phyloP scores from a whole-genome alignment of 2,888 invertebrate genomes.

The Drosophila differens region DNA sequence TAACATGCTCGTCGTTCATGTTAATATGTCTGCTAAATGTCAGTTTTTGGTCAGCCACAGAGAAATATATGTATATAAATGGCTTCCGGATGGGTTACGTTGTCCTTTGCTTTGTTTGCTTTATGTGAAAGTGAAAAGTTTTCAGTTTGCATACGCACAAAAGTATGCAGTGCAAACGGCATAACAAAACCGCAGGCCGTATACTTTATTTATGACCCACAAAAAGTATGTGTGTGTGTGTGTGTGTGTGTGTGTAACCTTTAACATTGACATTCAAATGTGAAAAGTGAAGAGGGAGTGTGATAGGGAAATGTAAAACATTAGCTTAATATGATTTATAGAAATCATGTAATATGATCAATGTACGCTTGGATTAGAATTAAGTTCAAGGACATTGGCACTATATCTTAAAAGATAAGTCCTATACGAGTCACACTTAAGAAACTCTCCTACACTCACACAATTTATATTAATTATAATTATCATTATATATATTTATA shows the following conservation, averaged over 20 bases:
- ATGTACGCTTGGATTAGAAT: neutral
- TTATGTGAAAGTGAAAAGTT: slow-evolving; percentile 55
- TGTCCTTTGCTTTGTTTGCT: slow-evolving; percentile 17
- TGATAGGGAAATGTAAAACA: neutral
- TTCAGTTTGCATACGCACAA: slow-evolving; percentile 27
- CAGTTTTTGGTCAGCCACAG: slow-evolving; percentile 52
- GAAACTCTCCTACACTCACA: neutral
- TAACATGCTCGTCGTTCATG: slow-evolving; percentile 59
- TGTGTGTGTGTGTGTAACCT: slow-evolving; percentile 4
- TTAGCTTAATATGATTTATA: slow-evolving; percentile 8
- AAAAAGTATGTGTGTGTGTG: neutral
- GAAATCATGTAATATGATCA: slow-evolving; percentile 9
- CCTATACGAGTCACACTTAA: neutral
- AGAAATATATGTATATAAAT: slow-evolving; percentile 27
- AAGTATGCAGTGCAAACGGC: slow-evolving; percentile 24
- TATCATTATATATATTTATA: neutral
- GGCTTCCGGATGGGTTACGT: slow-evolving; percentile 8
- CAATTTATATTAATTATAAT: neutral
- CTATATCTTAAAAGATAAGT: neutral
- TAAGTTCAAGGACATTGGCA: neutral
- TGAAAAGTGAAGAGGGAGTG: slow-evolving; percentile 19
- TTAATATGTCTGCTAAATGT: slow-evolving; percentile 66
- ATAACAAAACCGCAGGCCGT: slow-evolving; percentile 30
- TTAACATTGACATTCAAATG: slow-evolving; percentile 18
- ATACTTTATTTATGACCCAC: slow-evolving; percentile 51